phyloP scores from a whole-genome alignment of 2,113 vertebrate species.

The Dicaeum eximium region DNA sequence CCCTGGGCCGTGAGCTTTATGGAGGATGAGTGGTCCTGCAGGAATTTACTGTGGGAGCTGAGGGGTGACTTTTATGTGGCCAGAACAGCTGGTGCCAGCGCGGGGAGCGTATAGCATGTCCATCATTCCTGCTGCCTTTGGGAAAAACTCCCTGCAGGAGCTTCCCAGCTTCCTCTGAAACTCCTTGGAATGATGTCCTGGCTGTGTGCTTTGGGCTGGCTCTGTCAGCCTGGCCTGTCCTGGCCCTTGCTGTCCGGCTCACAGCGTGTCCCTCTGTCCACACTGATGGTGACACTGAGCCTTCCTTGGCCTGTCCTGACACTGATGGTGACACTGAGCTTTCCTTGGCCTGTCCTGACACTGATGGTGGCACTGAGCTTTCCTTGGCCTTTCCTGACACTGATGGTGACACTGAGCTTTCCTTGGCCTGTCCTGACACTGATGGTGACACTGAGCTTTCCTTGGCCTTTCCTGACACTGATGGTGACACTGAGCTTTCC shows the following conservation, averaged over 20 bases:
- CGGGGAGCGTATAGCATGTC: rapidly evolving
- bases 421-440: not conserved
- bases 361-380: rapidly evolving
- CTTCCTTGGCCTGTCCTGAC: not conserved
- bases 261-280: not conserved
- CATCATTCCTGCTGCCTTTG: rapidly evolving
- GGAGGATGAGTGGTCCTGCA: not conserved
- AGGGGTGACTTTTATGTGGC: rapidly evolving
- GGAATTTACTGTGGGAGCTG: not conserved
- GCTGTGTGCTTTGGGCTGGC: rapidly evolving
- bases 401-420: rapidly evolving
- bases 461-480: rapidly evolving
- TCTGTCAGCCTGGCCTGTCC: rapidly evolving
- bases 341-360: not conserved
- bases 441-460: rapidly evolving
- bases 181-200: not conserved
- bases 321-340: rapidly evolving
- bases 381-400: rapidly evolving
- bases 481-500: rapidly evolving
- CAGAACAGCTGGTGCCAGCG: not conserved
- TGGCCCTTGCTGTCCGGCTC: not conserved
- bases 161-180: rapidly evolving
- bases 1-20: not conserved
- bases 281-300: rapidly evolving
- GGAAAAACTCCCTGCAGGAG: rapidly evolving